Conservation (phyloP, 2,797 vertebrate species). For the Crocodylus rhombifer region DNA sequence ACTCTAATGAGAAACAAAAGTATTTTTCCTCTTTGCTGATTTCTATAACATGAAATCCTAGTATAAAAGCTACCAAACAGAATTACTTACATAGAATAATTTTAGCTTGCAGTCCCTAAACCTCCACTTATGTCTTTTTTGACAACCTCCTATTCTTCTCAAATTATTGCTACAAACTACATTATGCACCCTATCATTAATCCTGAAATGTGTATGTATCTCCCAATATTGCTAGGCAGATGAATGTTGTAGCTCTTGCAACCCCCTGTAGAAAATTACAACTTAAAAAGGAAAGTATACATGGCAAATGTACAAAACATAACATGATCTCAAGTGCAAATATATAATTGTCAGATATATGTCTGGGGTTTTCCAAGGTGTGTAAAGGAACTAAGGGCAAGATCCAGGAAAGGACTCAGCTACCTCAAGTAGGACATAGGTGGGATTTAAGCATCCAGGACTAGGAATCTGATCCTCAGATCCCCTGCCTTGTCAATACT, state of each 20-base stretch:
- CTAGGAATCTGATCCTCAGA: not conserved
- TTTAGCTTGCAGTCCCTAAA: constrained; percentile 57
- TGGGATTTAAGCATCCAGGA: not conserved
- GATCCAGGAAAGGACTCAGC: not conserved
- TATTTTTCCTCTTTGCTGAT: constrained; percentile 12
- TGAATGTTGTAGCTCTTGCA: constrained; percentile 46
- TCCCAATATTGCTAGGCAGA: constrained; percentile 67
- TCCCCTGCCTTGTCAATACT: not conserved
- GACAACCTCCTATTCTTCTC: constrained; percentile 72
- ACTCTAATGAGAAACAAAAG: constrained; percentile 8
- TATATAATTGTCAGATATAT: not conserved
- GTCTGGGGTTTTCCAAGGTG: constrained; percentile 1
- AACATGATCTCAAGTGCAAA: constrained; percentile 25
- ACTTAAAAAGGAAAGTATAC: constrained; percentile 57
- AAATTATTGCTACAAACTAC: constrained; percentile 50
- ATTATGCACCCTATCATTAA: constrained; percentile 74
- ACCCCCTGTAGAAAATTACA: constrained; percentile 69
- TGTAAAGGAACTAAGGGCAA: not conserved
- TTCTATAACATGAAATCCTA: not conserved
- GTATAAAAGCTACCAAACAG: not conserved
- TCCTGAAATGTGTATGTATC: constrained; percentile 70
- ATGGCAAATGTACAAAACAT: constrained; percentile 41
- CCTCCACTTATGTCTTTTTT: constrained; percentile 42
- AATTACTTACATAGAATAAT: constrained; percentile 54
- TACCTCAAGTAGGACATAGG: not conserved